These are phyloP conservation scores for Marronus borbonicus DNA, from an alignment of 2,888 invertebrate genomes.

Conservation along the genomic window DNA sequence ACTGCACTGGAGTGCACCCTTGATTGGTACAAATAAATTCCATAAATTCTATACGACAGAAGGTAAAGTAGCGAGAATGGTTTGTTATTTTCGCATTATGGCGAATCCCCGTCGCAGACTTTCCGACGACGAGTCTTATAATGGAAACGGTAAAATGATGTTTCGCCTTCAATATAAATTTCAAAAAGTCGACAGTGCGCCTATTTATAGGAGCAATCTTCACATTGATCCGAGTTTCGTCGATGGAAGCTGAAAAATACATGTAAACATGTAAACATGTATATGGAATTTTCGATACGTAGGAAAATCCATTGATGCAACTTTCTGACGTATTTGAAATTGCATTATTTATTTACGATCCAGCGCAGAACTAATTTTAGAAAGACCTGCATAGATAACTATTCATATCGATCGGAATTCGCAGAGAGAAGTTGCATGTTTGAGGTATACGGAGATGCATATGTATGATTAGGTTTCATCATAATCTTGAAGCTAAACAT, in stretches of 20 bases:
- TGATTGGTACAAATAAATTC: constrained; percentile 7
- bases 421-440: too few relatives aligned
- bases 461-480: too few relatives aligned
- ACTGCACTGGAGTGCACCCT: constrained; percentile 16
- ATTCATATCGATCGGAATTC: too few relatives aligned
- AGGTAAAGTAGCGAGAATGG: constrained; percentile 9
- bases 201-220: constrained; percentile 38
- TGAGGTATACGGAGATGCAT: too few relatives aligned
- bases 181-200: constrained; percentile 41
- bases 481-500: too few relatives aligned
- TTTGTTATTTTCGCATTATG: constrained; percentile 35
- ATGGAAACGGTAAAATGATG: constrained; percentile 43
- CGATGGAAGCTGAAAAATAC: constrained; percentile 35
- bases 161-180: constrained; percentile 44
- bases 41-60: not conserved
- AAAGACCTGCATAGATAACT: not conserved
- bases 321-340: constrained; percentile 21
- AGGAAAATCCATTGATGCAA: constrained; percentile 34
- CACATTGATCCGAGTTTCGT: constrained; percentile 34
- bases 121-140: constrained; percentile 32
- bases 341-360: constrained; percentile 35
- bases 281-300: constrained; percentile 22
- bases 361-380: constrained; percentile 18
- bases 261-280: constrained; percentile 30
- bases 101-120: constrained; percentile 25